Base-by-base conservation (phyloP, 2,888 invertebrate species). In the Dryadula phaetusa region DNA sequence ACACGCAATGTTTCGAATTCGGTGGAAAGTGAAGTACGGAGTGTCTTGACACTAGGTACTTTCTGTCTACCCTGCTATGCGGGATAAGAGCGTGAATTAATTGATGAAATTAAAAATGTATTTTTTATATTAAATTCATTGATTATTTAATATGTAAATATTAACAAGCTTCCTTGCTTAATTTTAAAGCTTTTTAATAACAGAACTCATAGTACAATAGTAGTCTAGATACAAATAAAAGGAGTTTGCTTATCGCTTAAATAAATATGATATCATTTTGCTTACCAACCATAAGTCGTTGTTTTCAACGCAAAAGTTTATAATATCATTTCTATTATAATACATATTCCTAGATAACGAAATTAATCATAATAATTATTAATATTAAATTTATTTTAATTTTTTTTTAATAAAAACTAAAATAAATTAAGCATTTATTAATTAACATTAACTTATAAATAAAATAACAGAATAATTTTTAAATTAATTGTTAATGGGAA, bases 141-240 rank as follows among this genome's bases (percentile, higher is more conserved):
- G n/a, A n/a, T n/a, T n/a, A n/a, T n/a, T n/a, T n/a, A n/a, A n/a
- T n/a, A n/a, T n/a, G n/a, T n/a, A 37, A 37, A 37, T 32, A 32
- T 7, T 49, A 28, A 49, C 28, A 49, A 52, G 52, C 52, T 52
- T 28, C 28, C 28, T 16, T 52, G 52, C 52, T 52, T 52, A 49
- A 28, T n/a, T 49, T 10, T 25, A 3, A 28, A 49, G 49, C 49
- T 49, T 49, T 49, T 28, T 49, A n/a, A 49, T 49, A 6, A 28
- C 25, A 37, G 37, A 37, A 16, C 8, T n/a, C n/a, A 3, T n/a
- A 28, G 14, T 49, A 49, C 7, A 49, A 49, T 49, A 49, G 49
- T 49, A 49, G 49, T 25, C 8, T 49, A 22, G n/a, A 28, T 52
- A 28, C 14, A 22, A 22, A 22, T 20, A 47, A 0, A 16, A 52